Evolutionary conservation across 2,888 invertebrate species (phyloP).

Genomic region (Zygothrica quintamaculata): DNA sequence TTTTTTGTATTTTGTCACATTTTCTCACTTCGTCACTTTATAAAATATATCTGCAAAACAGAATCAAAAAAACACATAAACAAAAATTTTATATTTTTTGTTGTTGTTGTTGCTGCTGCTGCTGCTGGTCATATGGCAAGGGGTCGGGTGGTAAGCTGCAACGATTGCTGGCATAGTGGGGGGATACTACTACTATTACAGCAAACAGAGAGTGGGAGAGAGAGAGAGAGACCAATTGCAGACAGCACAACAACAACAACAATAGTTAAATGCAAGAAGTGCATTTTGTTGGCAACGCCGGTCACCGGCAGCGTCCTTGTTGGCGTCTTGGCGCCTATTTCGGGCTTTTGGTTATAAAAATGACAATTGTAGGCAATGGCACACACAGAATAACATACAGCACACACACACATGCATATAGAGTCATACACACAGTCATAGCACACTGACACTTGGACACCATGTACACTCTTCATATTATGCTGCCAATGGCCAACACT

Average conservation of each 20-base stretch:
- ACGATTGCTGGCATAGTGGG: background rate
- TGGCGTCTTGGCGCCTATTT: constrained; percentile 54
- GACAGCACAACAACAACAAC: constrained; percentile 39
- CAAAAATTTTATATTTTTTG: constrained; percentile 48
- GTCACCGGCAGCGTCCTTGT: constrained; percentile 38
- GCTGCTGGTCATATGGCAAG: background rate
- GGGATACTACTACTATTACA: background rate
- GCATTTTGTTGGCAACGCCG: constrained; percentile 20
- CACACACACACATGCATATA: too few species aligned
- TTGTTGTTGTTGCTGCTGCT: constrained; percentile 16
- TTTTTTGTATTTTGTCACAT: too few species aligned
- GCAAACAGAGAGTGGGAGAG: too few species aligned
- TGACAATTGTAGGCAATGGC: background rate
- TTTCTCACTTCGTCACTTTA: constrained; percentile 48
- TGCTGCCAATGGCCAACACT: constrained; percentile 12
- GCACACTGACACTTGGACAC: background rate
- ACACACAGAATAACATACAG: constrained; percentile 6
- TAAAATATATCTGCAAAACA: constrained; percentile 47
- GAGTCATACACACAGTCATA: constrained; percentile 2
- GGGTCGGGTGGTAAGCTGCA: background rate
- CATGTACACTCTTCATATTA: constrained; percentile 6
- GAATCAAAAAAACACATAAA: constrained; percentile 52
- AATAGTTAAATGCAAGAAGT: constrained; percentile 26
- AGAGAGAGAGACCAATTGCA: constrained; percentile 4
- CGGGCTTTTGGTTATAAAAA: constrained; percentile 27